Evolutionary conservation across 1,140 invertebrate genomes (phyloP).

Genomic region (Ganaspis sp.): DNA sequence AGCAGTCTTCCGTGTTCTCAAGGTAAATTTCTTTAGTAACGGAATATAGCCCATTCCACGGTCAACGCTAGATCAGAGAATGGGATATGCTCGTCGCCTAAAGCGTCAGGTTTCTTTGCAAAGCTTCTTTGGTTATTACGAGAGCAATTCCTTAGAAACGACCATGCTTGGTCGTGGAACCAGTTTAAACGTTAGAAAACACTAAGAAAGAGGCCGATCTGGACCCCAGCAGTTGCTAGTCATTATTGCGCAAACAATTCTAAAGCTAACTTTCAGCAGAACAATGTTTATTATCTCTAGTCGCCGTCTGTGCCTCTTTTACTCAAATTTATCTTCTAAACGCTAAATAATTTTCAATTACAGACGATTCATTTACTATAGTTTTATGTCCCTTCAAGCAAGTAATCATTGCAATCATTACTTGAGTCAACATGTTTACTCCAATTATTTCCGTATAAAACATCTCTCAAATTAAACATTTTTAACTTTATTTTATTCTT

Average conservation of each 20-base stretch:
- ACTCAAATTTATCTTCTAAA: slow-evolving; percentile 10
- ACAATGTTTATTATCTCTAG: slow-evolving; percentile 12
- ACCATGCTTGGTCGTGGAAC: slow-evolving; percentile 44
- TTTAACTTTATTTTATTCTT: too few relatives aligned
- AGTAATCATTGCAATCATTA: too few relatives aligned
- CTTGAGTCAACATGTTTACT: too few relatives aligned
- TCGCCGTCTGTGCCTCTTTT: neutral
- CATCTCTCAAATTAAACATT: too few relatives aligned
- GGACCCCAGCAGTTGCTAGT: slow-evolving; percentile 48
- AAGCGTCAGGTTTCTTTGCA: neutral
- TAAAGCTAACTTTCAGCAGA: slow-evolving; percentile 44
- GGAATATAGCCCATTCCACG: neutral
- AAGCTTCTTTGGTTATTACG: slow-evolving; percentile 20
- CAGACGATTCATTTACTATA: too few relatives aligned
- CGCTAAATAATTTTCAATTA: neutral
- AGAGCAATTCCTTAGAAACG: neutral
- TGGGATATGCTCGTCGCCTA: neutral
- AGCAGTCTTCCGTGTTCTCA: neutral
- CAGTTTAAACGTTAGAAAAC: slow-evolving; percentile 56
- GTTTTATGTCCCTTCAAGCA: too few relatives aligned
- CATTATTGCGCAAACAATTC: slow-evolving; percentile 53
- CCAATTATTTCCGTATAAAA: too few relatives aligned
- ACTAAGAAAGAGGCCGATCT: slow-evolving; percentile 46
- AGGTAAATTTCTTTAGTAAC: slow-evolving; percentile 14
- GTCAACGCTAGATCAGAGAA: slow-evolving; percentile 1